Conservation (phyloP, 1,140 invertebrate species). For the Theocolax elegans region DNA sequence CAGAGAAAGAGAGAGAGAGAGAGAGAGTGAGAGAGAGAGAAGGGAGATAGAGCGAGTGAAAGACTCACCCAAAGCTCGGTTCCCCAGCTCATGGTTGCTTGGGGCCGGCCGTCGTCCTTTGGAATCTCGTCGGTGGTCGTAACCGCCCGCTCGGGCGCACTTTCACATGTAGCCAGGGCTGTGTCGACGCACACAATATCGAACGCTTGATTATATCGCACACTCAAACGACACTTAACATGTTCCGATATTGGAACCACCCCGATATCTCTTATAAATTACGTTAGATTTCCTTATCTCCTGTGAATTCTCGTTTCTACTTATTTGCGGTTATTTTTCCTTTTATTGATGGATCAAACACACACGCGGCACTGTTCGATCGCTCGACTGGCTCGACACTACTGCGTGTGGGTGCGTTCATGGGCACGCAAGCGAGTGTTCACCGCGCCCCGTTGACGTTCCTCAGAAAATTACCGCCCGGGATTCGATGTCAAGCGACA, state of each 20-base stretch:
- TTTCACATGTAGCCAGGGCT: constrained; percentile 37
- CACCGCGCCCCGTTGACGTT: background rate
- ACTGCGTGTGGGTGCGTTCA: background rate
- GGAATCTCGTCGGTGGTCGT: constrained; percentile 27
- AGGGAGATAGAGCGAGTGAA: background rate
- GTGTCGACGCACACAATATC: no score
- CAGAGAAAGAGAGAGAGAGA: background rate
- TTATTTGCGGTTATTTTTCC: no score
- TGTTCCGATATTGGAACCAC: no score
- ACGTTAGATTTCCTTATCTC: no score
- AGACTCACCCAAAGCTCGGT: constrained; percentile 69
- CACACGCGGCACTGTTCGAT: no score
- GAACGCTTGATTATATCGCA: no score
- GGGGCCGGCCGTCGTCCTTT: constrained; percentile 37
- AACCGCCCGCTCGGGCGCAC: background rate
- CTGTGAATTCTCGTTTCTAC: no score
- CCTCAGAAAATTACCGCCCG: no score
- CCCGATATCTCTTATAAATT: no score
- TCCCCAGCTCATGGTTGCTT: constrained; percentile 67
- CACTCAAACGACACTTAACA: no score
- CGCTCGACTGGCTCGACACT: background rate
- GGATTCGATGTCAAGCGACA: no score
- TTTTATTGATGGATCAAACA: no score
- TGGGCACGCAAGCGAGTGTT: background rate
- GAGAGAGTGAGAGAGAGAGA: background rate